A percentile compares a stretch with the other conserved stretches of the same genome.
These are phyloP conservation scores for Pachycephala philippinensis DNA, from an alignment of 2,113 vertebrate species.

Conservation along the genomic window DNA sequence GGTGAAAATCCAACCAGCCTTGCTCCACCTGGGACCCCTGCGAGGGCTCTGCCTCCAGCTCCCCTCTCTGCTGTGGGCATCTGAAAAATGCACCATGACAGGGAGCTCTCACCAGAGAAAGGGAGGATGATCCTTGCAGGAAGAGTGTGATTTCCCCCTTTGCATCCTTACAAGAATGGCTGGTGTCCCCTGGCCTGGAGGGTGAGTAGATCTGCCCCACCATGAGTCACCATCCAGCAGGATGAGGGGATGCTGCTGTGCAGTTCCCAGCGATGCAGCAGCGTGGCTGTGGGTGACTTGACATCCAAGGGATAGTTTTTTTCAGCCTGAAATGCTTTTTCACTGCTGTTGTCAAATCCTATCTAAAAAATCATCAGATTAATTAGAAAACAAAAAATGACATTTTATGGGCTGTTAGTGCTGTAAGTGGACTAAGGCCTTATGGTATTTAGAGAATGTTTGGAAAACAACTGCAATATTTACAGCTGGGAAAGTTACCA, in stretches of 20 bases:
- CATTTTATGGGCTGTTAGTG: slow-evolving; percentile 60
- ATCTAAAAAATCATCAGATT: slow-evolving; percentile 43
- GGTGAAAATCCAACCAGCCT: neutral
- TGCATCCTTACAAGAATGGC: rapidly evolving
- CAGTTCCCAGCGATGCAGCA: rapidly evolving
- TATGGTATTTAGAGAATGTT: slow-evolving; percentile 47
- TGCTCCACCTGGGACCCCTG: rapidly evolving
- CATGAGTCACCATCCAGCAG: neutral
- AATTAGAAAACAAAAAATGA: slow-evolving; percentile 63
- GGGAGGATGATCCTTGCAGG: neutral
- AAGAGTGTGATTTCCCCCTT: neutral
- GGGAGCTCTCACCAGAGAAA: neutral
- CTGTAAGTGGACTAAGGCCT: slow-evolving; percentile 38
- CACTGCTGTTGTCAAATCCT: slow-evolving; percentile 9
- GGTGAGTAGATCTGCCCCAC: neutral
- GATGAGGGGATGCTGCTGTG: neutral
- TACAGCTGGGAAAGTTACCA: slow-evolving; percentile 5
- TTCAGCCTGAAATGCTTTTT: neutral
- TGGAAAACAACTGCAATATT: slow-evolving; percentile 37
- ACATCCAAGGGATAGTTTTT: neutral
- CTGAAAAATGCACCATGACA: rapidly evolving
- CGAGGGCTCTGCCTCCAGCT: neutral
- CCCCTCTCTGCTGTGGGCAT: rapidly evolving
- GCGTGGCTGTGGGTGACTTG: neutral
- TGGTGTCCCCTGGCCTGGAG: neutral